phyloP scores from a whole-genome alignment of 2,113 vertebrate species.

The Oriolus oriolus region DNA sequence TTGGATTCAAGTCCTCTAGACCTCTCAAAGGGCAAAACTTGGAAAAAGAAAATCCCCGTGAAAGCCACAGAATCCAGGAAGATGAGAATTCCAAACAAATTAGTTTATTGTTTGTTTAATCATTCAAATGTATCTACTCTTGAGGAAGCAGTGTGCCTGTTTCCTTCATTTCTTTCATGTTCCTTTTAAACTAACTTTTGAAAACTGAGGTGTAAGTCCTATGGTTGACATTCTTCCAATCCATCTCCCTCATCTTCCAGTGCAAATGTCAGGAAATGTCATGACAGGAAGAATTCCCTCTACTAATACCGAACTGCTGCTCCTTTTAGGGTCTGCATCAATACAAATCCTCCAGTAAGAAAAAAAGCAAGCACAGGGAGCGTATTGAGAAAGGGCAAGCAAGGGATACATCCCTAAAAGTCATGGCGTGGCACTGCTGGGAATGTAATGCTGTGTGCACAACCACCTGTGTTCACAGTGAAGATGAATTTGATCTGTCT shows the following conservation, averaged over 20 bases:
- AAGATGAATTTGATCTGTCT: not conserved
- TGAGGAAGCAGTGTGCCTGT: not conserved
- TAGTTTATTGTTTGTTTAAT: not conserved
- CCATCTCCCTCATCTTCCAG: not conserved
- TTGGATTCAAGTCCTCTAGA: not conserved
- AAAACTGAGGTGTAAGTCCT: not conserved
- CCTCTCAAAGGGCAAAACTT: not conserved
- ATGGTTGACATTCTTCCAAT: not conserved
- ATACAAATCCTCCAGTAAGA: not conserved
- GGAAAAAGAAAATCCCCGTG: not conserved
- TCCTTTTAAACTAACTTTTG: not conserved
- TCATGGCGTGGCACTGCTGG: not conserved
- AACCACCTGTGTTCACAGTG: not conserved
- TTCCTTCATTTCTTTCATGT: not conserved
- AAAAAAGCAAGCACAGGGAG: not conserved
- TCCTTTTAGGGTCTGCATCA: not conserved
- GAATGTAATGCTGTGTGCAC: not conserved
- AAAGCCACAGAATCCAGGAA: not conserved
- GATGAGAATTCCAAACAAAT: not conserved
- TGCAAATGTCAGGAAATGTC: constrained; percentile 15
- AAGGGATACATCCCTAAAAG: not conserved
- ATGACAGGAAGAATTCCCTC: not conserved
- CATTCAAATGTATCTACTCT: not conserved
- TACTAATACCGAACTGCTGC: not conserved
- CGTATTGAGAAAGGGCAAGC: not conserved